phyloP scores from a whole-genome alignment of 2,113 vertebrate genomes.

The Prochilodus magdalenae region DNA sequence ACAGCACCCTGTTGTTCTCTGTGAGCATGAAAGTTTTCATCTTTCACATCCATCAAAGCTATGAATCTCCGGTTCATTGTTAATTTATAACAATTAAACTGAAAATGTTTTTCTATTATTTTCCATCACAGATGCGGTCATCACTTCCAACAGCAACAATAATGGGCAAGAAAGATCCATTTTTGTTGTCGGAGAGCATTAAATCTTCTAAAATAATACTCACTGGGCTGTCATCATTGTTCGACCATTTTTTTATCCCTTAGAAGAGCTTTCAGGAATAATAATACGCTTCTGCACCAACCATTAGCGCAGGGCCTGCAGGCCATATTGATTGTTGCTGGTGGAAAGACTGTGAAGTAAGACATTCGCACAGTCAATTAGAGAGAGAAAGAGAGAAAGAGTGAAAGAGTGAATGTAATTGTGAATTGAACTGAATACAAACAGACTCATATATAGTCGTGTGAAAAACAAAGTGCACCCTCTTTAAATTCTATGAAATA shows the following conservation, averaged over 20 bases:
- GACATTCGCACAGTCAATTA: slow-evolving; percentile 39
- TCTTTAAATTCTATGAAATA: too few relatives aligned
- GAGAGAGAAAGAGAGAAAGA: slow-evolving; percentile 6
- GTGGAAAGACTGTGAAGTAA: slow-evolving; percentile 40
- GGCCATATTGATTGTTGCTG: slow-evolving; percentile 42
- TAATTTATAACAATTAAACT: slow-evolving; percentile 10
- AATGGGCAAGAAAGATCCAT: neutral
- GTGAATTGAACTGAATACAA: neutral
- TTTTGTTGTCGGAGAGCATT: slow-evolving; percentile 6
- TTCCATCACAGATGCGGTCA: neutral
- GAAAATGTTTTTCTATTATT: neutral
- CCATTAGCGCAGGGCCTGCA: slow-evolving; percentile 14
- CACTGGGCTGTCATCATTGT: neutral
- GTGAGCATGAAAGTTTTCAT: slow-evolving; percentile 8
- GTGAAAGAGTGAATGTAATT: neutral
- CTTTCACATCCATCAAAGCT: neutral
- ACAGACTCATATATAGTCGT: neutral
- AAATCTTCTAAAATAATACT: slow-evolving; percentile 29
- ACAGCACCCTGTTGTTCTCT: slow-evolving; percentile 22
- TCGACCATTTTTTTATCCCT: slow-evolving; percentile 5
- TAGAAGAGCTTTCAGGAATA: slow-evolving; percentile 37
- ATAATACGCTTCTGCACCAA: slow-evolving; percentile 34
- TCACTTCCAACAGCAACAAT: slow-evolving; percentile 16
- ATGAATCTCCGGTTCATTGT: slow-evolving; percentile 20
- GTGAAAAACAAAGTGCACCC: too few relatives aligned